phyloP scores from a whole-genome alignment of 2,797 vertebrate genomes.

The Loriculus beryllinus region DNA sequence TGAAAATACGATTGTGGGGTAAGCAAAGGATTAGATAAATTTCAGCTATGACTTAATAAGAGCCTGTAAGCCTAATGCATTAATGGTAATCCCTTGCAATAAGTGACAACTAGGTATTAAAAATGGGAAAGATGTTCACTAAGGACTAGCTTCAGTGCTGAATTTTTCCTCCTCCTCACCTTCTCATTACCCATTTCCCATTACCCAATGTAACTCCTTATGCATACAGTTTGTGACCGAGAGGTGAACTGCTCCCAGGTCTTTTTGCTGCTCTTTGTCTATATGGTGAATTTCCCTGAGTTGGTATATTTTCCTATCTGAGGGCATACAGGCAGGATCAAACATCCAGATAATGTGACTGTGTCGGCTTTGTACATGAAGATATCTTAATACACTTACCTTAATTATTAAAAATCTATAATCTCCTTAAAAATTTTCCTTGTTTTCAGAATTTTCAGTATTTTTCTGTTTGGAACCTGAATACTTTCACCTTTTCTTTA shows the following conservation, averaged over 20 bases:
- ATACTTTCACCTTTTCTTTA: neutral
- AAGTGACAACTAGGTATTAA: neutral
- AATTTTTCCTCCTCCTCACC: neutral
- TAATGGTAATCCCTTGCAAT: neutral
- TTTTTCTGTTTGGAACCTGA: neutral
- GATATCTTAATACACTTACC: fast-evolving
- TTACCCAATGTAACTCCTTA: fast-evolving
- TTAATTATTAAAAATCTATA: neutral
- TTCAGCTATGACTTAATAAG: neutral
- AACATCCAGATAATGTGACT: neutral
- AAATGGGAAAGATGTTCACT: neutral
- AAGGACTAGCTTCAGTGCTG: neutral
- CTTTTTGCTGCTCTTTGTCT: neutral
- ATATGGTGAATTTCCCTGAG: neutral
- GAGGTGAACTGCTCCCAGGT: neutral
- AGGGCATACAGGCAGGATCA: neutral
- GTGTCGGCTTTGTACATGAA: neutral
- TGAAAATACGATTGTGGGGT: neutral
- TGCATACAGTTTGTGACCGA: too few species aligned
- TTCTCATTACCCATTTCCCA: neutral
- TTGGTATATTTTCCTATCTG: neutral
- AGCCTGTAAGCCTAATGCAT: neutral
- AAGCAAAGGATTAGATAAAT: neutral
- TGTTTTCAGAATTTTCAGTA: neutral
- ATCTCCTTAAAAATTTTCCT: neutral